These are phyloP conservation scores for Portunus trituberculatus DNA, from an alignment of 1,140 invertebrate species.

Conservation along the genomic window DNA sequence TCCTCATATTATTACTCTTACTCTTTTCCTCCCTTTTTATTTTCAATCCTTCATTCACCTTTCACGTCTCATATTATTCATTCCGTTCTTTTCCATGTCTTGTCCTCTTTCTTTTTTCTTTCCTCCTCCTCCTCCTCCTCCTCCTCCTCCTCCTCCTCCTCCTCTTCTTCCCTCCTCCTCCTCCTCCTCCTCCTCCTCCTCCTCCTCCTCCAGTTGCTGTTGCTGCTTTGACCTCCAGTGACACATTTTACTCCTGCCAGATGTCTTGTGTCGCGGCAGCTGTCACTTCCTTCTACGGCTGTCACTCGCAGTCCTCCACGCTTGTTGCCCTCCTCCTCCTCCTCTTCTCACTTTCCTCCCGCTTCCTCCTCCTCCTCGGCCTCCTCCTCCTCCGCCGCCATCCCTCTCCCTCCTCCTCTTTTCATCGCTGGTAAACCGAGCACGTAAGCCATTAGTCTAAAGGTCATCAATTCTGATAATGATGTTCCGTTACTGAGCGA, in stretches of 20 bases:
- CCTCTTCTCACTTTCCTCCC: not conserved
- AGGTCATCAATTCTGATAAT: constrained; percentile 67
- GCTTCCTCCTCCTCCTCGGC: not conserved
- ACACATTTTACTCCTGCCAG: constrained; percentile 23
- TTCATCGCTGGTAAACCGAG: constrained; percentile 2
- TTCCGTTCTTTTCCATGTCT: not conserved
- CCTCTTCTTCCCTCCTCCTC: not conserved
- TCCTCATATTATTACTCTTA: no score
- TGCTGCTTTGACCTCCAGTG: not conserved
- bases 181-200: not conserved
- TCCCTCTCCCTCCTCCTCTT: not conserved
- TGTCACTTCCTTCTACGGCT: not conserved
- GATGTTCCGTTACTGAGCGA: constrained; percentile 52
- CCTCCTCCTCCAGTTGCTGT: not conserved
- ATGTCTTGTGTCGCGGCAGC: not conserved
- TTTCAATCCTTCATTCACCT: no score
- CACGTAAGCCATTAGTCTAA: constrained; percentile 59
- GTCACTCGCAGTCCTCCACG: not conserved
- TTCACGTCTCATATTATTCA: no score
- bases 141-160: not conserved
- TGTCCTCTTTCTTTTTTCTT: no score
- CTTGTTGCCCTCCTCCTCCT: not conserved
- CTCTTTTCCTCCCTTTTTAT: no score
- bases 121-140: not conserved
- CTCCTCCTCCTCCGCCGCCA: not conserved